Evolutionary conservation across 2,888 invertebrate species (phyloP).

Genomic region (Halictus quadricinctus): DNA sequence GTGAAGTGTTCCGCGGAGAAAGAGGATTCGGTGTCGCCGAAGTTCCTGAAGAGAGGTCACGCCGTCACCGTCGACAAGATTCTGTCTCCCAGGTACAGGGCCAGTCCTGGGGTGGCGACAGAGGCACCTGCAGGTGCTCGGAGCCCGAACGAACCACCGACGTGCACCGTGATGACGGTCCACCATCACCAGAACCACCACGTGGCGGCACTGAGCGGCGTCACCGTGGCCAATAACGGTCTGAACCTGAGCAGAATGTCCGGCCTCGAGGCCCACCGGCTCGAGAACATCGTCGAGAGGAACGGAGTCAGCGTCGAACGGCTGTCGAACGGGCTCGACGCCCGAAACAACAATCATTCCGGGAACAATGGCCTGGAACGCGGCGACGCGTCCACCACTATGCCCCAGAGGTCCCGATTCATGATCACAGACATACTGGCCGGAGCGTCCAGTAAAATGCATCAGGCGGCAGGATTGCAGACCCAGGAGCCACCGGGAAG

Average conservation of each 20-base stretch:
- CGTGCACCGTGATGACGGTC: conserved; percentile 81
- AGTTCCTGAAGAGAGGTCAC: conserved; percentile 51
- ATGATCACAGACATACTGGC: conserved; percentile 95
- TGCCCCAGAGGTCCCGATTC: conserved; percentile 90
- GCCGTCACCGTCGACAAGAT: conserved; percentile 77
- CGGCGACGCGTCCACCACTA: conserved; percentile 72
- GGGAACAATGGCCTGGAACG: conserved; percentile 62
- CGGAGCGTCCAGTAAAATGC: conserved; percentile 81
- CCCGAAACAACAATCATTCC: conserved; percentile 63
- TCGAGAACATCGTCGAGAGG: conserved; percentile 73
- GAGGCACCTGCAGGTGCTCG: conserved; percentile 79
- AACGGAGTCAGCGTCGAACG: conserved; percentile 72
- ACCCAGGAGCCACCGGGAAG: conserved; percentile 79
- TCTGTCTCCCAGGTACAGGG: conserved; percentile 79
- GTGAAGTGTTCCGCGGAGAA: conserved; percentile 52
- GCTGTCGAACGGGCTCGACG: conserved; percentile 74
- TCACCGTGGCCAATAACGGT: conserved; percentile 77
- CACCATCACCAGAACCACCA: conserved; percentile 80
- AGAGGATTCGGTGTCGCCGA: conserved; percentile 33
- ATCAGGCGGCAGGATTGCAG: conserved; percentile 71
- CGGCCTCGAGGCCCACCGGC: conserved; percentile 75
- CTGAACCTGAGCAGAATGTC: conserved; percentile 80
- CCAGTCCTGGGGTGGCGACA: conserved; percentile 80
- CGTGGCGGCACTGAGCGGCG: conserved; percentile 81
- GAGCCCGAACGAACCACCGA: conserved; percentile 76